Percentiles rank a stretch among this genome's conserved stretches.
Evolutionary conservation across 2,113 vertebrate genomes (phyloP).

Genomic region (Ondatra zibethicus): DNA sequence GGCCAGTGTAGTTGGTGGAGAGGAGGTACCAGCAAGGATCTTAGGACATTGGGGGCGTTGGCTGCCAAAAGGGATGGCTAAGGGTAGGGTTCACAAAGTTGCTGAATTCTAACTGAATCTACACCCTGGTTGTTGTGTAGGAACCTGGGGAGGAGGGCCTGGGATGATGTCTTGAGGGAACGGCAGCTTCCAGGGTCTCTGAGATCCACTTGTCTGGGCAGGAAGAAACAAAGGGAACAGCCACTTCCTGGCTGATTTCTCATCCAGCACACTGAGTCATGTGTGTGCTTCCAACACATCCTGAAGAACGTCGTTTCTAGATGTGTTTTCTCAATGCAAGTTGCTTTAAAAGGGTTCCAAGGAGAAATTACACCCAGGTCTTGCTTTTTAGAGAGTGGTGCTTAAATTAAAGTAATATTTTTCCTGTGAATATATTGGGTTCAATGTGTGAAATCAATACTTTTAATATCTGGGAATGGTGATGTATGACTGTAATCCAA

Average conservation of each 20-base stretch:
- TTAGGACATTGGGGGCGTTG: background rate
- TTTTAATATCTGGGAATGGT: background rate
- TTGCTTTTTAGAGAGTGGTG: background rate
- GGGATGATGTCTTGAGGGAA: background rate
- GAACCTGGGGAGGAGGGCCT: background rate
- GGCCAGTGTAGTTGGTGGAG: background rate
- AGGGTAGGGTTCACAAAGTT: background rate
- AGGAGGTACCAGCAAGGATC: rapidly evolving
- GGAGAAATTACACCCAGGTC: background rate
- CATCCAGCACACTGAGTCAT: background rate
- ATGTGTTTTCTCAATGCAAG: background rate
- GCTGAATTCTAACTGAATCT: background rate
- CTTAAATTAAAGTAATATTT: background rate
- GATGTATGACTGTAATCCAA: background rate
- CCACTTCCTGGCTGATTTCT: background rate
- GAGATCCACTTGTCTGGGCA: background rate
- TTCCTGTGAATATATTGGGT: background rate
- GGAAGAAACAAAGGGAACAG: conserved; percentile 1
- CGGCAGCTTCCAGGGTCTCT: background rate
- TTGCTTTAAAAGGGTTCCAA: background rate
- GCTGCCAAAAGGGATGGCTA: background rate
- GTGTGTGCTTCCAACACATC: background rate
- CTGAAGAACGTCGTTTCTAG: background rate
- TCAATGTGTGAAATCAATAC: background rate
- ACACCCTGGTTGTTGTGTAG: background rate